Conservation (phyloP, 2,888 invertebrate species). For the Philopedon plagiatum region DNA sequence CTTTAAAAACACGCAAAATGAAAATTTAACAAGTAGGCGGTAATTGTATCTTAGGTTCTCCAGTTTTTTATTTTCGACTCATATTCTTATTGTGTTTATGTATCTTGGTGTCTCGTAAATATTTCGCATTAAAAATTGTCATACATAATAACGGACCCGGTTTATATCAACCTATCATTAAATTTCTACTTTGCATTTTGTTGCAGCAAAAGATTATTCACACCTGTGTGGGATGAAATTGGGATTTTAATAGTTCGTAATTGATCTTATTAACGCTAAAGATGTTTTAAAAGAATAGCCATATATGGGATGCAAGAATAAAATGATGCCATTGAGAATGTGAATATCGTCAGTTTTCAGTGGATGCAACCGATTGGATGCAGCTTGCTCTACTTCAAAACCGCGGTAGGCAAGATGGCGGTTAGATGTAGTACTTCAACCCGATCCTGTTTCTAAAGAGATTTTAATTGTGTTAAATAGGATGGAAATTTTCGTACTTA, state of each 20-base stretch:
- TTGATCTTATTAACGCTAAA: constrained; percentile 1
- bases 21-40: constrained; percentile 22
- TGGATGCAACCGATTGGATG: too few species aligned
- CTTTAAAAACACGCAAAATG: not conserved
- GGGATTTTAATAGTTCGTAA: constrained; percentile 16
- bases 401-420: too few species aligned
- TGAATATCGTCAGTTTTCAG: too few species aligned
- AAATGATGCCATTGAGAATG: not conserved
- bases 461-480: too few species aligned
- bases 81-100: constrained; percentile 47
- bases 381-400: too few species aligned
- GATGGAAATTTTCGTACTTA: too few species aligned
- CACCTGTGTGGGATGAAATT: constrained; percentile 31
- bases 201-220: constrained; percentile 16
- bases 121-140: constrained; percentile 47
- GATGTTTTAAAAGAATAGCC: not conserved
- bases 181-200: constrained; percentile 40
- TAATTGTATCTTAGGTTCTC: constrained; percentile 30
- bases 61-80: constrained; percentile 23
- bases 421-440: too few species aligned
- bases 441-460: too few species aligned
- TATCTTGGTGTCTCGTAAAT: constrained; percentile 40
- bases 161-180: constrained; percentile 38
- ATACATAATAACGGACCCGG: constrained; percentile 38
- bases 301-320: not conserved